Percentiles rank a stretch among this genome's conserved stretches.
These are phyloP conservation scores for Parnassius orleans DNA, from an alignment of 2,888 invertebrate genomes.

Conservation along the genomic window DNA sequence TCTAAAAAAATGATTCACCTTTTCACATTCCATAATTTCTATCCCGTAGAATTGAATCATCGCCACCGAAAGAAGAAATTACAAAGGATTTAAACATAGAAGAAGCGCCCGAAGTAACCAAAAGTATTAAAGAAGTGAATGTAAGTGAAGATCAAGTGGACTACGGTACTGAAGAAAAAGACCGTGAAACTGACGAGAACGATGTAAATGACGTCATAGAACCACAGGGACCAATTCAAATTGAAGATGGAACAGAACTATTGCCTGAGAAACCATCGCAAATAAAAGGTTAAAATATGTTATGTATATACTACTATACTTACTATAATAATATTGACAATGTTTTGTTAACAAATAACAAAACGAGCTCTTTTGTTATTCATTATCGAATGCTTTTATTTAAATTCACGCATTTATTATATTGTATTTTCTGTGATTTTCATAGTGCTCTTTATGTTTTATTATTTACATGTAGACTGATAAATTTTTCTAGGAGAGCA, in stretches of 20 bases:
- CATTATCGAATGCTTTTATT: too few relatives aligned
- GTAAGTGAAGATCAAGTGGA: constrained; percentile 36
- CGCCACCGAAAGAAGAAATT: constrained; percentile 54
- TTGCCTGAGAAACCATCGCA: constrained; percentile 25
- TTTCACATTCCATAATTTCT: not conserved
- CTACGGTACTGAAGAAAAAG: constrained; percentile 29
- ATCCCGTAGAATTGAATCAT: constrained; percentile 48
- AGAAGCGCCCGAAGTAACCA: constrained; percentile 25
- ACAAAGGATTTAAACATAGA: constrained; percentile 40
- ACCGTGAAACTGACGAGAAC: constrained; percentile 31
- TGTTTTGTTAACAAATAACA: too few relatives aligned
- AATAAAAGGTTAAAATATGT: constrained; percentile 10
- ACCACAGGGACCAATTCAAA: constrained; percentile 32
- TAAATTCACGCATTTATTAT: too few relatives aligned
- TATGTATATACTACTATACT: too few relatives aligned
- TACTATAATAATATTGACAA: too few relatives aligned
- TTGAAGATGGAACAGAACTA: constrained; percentile 34
- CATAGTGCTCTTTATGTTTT: too few relatives aligned
- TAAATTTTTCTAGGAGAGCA: constrained; percentile 44
- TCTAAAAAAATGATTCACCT: too few relatives aligned
- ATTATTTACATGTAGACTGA: not conserved
- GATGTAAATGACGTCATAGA: constrained; percentile 38
- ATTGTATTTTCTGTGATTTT: too few relatives aligned
- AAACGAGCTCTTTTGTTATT: too few relatives aligned
- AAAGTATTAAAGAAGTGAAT: constrained; percentile 26